These are phyloP conservation scores for Beaufortia kweichowensis DNA, from an alignment of 2,113 vertebrate species.

Conservation along the genomic window DNA sequence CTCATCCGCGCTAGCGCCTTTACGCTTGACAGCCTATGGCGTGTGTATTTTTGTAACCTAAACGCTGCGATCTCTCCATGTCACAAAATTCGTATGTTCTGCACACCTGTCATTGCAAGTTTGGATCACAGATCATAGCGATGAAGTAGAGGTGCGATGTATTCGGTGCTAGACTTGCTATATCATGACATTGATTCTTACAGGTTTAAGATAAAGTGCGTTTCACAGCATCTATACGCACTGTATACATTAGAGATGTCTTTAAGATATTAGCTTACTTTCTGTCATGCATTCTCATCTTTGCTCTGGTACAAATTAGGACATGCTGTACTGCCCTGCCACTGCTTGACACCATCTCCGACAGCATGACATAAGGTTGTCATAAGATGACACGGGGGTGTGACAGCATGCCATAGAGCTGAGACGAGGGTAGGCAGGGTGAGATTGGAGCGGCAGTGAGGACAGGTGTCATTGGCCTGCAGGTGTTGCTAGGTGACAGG, in stretches of 20 bases:
- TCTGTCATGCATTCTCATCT: conserved; percentile 15
- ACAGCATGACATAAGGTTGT: conserved; percentile 47
- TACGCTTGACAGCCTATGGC: not conserved
- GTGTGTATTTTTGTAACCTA: not conserved
- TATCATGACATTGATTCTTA: not conserved
- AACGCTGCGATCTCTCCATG: not conserved
- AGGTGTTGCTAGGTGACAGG: conserved; percentile 55
- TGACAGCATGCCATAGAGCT: conserved; percentile 49
- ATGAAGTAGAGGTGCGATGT: not conserved
- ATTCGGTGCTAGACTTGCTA: not conserved
- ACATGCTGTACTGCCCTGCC: conserved; percentile 42
- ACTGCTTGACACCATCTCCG: conserved; percentile 28
- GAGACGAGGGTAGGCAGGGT: conserved; percentile 23
- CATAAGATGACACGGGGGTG: conserved; percentile 49
- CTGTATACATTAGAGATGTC: not conserved
- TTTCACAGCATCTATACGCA: not conserved
- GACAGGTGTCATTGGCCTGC: conserved; percentile 53
- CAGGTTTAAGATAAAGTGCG: not conserved
- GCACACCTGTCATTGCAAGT: not conserved
- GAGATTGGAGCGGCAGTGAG: conserved; percentile 25
- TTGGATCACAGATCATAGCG: not conserved
- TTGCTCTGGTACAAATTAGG: conserved; percentile 47
- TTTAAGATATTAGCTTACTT: not conserved
- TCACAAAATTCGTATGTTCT: not conserved
- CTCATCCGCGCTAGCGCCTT: not conserved